These are phyloP conservation scores for Callipepla squamata DNA, from an alignment of 2,113 vertebrate genomes.

Conservation along the genomic window DNA sequence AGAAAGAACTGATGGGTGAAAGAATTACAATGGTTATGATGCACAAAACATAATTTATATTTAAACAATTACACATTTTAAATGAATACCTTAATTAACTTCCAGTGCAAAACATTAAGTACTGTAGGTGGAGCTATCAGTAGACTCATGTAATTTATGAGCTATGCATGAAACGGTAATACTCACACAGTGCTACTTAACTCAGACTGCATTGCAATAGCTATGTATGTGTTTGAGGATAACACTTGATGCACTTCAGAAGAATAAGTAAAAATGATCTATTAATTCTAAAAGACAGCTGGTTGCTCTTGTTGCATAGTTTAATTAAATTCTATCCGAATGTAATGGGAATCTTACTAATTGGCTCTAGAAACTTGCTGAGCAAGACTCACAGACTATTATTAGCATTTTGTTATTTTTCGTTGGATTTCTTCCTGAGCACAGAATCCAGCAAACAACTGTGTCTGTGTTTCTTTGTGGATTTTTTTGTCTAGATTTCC, in stretches of 20 bases:
- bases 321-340: constrained; percentile 59
- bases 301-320: constrained; percentile 25
- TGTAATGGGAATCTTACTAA: constrained; percentile 49
- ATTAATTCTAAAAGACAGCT: constrained; percentile 39
- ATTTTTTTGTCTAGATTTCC: background rate
- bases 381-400: background rate
- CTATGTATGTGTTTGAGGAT: background rate
- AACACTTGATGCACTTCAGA: background rate
- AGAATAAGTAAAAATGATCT: constrained; percentile 31
- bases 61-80: constrained; percentile 30
- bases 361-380: constrained; percentile 24
- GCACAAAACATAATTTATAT: constrained; percentile 24
- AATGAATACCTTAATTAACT: constrained; percentile 51
- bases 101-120: background rate
- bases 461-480: background rate
- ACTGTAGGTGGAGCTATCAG: constrained; percentile 22
- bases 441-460: background rate
- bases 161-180: background rate
- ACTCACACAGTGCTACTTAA: background rate
- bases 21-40: background rate
- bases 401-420: background rate
- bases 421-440: background rate
- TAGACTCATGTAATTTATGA: constrained; percentile 49
- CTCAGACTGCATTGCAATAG: background rate
- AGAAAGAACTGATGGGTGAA: constrained; percentile 9